These are phyloP conservation scores for Eonycteris spelaea DNA, from an alignment of 2,113 vertebrate genomes.

Conservation along the genomic window DNA sequence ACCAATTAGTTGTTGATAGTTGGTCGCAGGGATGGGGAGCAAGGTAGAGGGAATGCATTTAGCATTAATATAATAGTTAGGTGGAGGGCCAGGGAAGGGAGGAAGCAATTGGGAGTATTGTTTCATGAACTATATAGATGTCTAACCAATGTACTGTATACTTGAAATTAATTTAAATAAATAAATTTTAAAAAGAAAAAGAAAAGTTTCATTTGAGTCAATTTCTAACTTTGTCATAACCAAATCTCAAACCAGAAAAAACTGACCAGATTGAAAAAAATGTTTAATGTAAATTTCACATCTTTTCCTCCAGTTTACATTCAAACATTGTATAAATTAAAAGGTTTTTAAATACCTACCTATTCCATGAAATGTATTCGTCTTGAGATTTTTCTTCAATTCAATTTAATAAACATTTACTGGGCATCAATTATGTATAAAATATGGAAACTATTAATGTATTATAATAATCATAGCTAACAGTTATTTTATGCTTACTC, in stretches of 20 bases:
- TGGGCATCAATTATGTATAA: not conserved
- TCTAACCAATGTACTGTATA: too few species aligned
- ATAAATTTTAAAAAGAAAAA: too few species aligned
- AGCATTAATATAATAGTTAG: too few species aligned
- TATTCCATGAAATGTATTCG: not conserved
- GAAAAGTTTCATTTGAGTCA: not conserved
- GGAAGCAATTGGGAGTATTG: too few species aligned
- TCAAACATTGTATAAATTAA: not conserved
- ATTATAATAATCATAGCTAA: not conserved
- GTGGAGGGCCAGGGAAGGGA: too few species aligned
- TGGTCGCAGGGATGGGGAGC: too few species aligned
- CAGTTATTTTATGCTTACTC: not conserved
- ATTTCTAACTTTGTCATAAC: not conserved
- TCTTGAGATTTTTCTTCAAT: not conserved
- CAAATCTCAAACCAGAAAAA: constrained; percentile 12
- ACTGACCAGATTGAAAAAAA: not conserved
- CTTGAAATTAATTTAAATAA: too few species aligned
- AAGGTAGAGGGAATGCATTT: too few species aligned
- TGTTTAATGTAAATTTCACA: not conserved
- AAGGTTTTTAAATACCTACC: not conserved
- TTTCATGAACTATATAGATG: too few species aligned
- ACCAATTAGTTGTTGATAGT: too few species aligned
- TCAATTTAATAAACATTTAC: not conserved
- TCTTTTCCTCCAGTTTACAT: not conserved
- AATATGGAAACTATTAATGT: not conserved